A percentile compares a stretch with the other conserved stretches of the same genome.
These are phyloP conservation scores for Carapus acus DNA, from an alignment of 2,797 vertebrate species.

Conservation along the genomic window DNA sequence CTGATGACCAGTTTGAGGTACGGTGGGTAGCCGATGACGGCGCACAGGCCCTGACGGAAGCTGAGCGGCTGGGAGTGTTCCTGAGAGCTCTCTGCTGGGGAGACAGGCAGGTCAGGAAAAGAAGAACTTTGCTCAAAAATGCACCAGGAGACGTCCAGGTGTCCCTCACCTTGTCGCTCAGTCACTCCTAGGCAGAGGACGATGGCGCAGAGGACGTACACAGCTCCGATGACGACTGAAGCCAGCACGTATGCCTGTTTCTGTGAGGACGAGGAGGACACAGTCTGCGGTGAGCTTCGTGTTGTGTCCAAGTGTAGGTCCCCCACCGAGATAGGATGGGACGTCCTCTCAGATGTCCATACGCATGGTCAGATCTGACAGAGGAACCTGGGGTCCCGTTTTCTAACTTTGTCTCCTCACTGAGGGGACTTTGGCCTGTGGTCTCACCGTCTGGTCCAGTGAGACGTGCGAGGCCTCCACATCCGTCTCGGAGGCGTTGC, in stretches of 20 bases:
- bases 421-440: too few species aligned
- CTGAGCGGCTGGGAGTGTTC: slow-evolving; percentile 66
- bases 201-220: slow-evolving; percentile 82
- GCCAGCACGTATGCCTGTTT: slow-evolving; percentile 85
- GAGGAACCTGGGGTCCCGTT: too few species aligned
- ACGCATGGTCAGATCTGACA: too few species aligned
- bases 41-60: slow-evolving; percentile 79
- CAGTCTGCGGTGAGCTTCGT: too few species aligned
- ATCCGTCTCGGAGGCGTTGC: too few species aligned
- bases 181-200: slow-evolving; percentile 80
- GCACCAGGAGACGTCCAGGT: too few species aligned
- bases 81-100: slow-evolving; percentile 62
- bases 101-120: slow-evolving; percentile 6
- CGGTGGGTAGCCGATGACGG: slow-evolving; percentile 81
- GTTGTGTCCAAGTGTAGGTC: too few species aligned
- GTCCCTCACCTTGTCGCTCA: slow-evolving; percentile 82
- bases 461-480: slow-evolving; percentile 61
- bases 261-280: slow-evolving; percentile 66
- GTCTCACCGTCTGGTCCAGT: slow-evolving; percentile 74
- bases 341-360: too few species aligned
- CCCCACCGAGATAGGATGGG: too few species aligned
- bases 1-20: slow-evolving; percentile 85
- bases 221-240: slow-evolving; percentile 80
- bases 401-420: too few species aligned
- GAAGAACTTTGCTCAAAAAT: not conserved